These are phyloP conservation scores for Trichogramma evanescens DNA, from an alignment of 2,888 invertebrate genomes.

Conservation along the genomic window DNA sequence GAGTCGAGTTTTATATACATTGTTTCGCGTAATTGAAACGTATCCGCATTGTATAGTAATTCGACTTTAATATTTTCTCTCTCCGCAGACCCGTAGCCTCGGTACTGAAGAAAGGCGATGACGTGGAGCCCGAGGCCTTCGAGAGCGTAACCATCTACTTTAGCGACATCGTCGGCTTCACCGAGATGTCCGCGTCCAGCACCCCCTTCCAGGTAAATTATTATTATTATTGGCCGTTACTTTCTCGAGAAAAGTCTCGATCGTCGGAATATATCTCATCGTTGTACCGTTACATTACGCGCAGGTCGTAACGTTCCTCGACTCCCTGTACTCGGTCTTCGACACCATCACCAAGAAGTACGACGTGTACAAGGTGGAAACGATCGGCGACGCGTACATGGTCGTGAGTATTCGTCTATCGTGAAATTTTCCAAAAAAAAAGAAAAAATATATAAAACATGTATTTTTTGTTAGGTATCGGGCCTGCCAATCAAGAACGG, in stretches of 20 bases:
- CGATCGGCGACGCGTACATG: conserved; percentile 80
- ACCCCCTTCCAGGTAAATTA: conserved; percentile 71
- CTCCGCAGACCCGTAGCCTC: conserved; percentile 74
- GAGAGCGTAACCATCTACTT: conserved; percentile 94
- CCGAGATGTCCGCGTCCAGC: conserved; percentile 89
- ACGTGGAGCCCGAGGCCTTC: conserved; percentile 88
- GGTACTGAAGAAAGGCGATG: conserved; percentile 78
- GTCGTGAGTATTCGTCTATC: conserved; percentile 53
- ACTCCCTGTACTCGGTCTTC: conserved; percentile 95
- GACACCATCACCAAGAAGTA: conserved; percentile 94
- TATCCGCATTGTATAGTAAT: too few relatives aligned
- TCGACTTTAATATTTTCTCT: background rate
- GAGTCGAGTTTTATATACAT: too few relatives aligned
- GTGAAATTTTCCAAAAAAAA: conserved; percentile 34
- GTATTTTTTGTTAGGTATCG: conserved; percentile 59
- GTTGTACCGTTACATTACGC: conserved; percentile 22
- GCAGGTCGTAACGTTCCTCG: conserved; percentile 89
- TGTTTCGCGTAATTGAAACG: too few relatives aligned
- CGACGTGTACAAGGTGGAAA: conserved; percentile 97
- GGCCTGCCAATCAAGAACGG: conserved; percentile 81
- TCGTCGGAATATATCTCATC: background rate
- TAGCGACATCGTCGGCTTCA: conserved; percentile 95
- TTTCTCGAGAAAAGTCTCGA: background rate
- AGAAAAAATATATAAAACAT: background rate
- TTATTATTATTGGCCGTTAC: background rate